phyloP scores from a whole-genome alignment of 2,113 vertebrate genomes.

The Loxodonta africana region DNA sequence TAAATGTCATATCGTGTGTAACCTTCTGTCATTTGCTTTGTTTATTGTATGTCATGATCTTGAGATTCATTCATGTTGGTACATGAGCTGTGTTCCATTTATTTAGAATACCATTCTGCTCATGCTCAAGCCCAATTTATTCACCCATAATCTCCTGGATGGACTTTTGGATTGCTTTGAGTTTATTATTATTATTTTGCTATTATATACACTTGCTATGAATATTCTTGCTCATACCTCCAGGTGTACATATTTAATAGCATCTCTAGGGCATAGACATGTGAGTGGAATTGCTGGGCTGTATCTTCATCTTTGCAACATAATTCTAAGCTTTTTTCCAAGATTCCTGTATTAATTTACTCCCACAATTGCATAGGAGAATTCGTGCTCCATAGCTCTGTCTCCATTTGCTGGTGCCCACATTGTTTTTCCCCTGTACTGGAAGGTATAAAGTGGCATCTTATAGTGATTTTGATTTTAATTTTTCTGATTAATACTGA shows the following conservation, averaged over 20 bases:
- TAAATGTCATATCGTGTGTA: background rate
- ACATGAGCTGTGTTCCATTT: background rate
- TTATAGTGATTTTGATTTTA: background rate
- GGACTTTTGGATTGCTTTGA: background rate
- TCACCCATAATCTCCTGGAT: background rate
- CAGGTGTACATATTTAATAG: background rate
- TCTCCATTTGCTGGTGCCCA: background rate
- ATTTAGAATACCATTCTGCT: background rate
- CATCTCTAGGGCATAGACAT: background rate
- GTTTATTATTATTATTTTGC: background rate
- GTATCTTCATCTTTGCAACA: background rate
- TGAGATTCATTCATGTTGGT: background rate
- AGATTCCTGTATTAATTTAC: background rate
- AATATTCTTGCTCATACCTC: background rate
- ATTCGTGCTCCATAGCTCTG: background rate
- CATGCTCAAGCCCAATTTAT: background rate
- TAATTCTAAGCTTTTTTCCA: background rate
- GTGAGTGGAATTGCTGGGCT: background rate
- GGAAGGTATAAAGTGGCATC: background rate
- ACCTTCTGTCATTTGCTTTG: background rate
- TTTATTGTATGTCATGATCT: background rate
- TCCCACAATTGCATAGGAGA: background rate
- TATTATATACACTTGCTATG: background rate
- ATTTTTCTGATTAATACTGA: slow-evolving; percentile 2
- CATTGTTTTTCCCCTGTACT: background rate